Base-by-base conservation (phyloP, 2,797 vertebrate genomes). In the Anisognathus igniventris region DNA sequence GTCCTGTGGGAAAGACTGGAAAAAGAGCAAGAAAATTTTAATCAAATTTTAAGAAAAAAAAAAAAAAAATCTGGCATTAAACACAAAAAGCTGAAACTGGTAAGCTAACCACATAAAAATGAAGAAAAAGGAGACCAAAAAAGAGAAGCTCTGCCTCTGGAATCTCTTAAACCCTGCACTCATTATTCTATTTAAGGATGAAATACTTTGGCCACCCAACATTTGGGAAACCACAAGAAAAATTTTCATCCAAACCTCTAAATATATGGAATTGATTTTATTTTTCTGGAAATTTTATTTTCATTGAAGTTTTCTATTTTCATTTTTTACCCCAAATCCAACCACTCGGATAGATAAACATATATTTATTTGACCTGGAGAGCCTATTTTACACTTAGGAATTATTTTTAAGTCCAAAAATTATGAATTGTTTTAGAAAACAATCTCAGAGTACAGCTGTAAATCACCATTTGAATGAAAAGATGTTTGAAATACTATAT, bases 381-480 rank as follows among this genome's bases (percentile, higher is more conserved):
- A 84, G 20, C 4, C 24, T 50, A 58, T 72, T 62, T 75, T 50
- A 16, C 4, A 27, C 6, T 33, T 47, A 20, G 0, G 1, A 47
- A 57, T 56, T 24, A 56, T 11, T 24, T 56, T 75, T 8, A 37
- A 44, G 25, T 57, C 30, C 2, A 3, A 28, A 75, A 53, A 45
- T 58, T 9, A 24, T 28, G 7, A 57, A 33, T 35, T 51, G 1
- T 39, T 86, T 62, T 23, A 33, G 27, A 72, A 71, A 80, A 79
- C 72, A 4, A 31, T 28, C 16, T n/a, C 16, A 30, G 3, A 23
- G 3, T 60, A 45, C 33, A 50, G 6, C 1, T 0, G 0, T 47
- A 70, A 82, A 37, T 53, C 10, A 31, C 3, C 1, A 23, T 1
- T 47, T 5, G 4, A 83, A 65, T 56, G 2, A 86, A 75, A 64